phyloP scores from a whole-genome alignment of 2,113 vertebrate species.

The Rhineura floridana region DNA sequence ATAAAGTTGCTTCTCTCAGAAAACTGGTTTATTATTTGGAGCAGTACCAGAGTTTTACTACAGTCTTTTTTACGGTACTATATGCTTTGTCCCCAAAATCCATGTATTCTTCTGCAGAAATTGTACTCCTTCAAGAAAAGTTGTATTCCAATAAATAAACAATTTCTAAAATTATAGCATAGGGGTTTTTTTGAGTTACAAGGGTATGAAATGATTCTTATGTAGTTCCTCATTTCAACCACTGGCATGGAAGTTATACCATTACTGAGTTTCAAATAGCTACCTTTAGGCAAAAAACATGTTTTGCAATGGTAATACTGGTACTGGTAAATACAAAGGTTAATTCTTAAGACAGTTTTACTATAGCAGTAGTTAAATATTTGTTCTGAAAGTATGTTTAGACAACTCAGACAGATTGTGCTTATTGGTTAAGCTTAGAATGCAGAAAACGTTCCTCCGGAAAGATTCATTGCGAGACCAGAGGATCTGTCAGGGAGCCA shows the following conservation, averaged over 20 bases:
- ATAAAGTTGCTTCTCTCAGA: not conserved
- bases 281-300: not conserved
- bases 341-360: not conserved
- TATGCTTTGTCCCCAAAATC: not conserved
- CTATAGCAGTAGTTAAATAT: not conserved
- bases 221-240: conserved; percentile 1
- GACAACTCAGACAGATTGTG: not conserved
- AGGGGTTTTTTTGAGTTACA: not conserved
- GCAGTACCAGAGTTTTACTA: not conserved
- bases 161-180: conserved; percentile 18
- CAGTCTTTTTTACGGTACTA: not conserved
- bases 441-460: not conserved
- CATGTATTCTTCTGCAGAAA: not conserved
- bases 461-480: too few species aligned
- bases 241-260: not conserved
- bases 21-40: not conserved
- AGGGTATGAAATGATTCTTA: not conserved
- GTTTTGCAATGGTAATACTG: not conserved
- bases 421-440: not conserved
- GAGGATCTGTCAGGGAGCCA: not conserved
- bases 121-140: not conserved
- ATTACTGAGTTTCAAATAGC: not conserved
- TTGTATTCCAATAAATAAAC: not conserved
- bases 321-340: not conserved
- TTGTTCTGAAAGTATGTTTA: not conserved